Evolutionary conservation across 2,113 vertebrate genomes (phyloP).

Genomic region (Phaethon lepturus): DNA sequence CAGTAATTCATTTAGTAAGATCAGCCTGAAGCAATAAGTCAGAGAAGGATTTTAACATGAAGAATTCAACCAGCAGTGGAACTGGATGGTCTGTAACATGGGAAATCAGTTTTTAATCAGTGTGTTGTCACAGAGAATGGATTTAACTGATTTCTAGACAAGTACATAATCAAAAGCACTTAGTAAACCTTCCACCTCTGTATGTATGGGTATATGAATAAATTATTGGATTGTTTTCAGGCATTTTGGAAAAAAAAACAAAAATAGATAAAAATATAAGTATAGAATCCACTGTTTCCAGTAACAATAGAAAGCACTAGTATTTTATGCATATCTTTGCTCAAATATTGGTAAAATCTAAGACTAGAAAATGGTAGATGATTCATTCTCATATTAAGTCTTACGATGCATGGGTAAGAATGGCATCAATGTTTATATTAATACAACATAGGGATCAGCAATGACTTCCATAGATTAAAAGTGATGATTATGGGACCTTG

Average conservation of each 20-base stretch:
- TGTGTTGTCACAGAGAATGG: not conserved
- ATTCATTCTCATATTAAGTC: not conserved
- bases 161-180: not conserved
- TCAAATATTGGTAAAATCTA: not conserved
- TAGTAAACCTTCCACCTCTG: not conserved
- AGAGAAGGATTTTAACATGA: not conserved
- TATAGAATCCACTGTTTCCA: not conserved
- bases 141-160: not conserved
- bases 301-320: not conserved
- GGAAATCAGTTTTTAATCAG: not conserved
- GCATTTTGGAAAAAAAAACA: not conserved
- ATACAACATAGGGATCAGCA: not conserved
- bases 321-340: not conserved
- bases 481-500: not conserved
- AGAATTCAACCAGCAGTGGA: not conserved
- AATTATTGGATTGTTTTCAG: not conserved
- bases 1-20: not conserved
- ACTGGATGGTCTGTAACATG: not conserved
- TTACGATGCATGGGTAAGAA: not conserved
- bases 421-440: not conserved
- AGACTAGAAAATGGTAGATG: not conserved
- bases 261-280: not conserved
- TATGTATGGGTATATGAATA: not conserved
- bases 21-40: not conserved
- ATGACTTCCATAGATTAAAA: not conserved